Percentiles rank a stretch among this genome's conserved stretches.
Conservation (phyloP, 2,888 invertebrate genomes). For the Morpho achilles region DNA sequence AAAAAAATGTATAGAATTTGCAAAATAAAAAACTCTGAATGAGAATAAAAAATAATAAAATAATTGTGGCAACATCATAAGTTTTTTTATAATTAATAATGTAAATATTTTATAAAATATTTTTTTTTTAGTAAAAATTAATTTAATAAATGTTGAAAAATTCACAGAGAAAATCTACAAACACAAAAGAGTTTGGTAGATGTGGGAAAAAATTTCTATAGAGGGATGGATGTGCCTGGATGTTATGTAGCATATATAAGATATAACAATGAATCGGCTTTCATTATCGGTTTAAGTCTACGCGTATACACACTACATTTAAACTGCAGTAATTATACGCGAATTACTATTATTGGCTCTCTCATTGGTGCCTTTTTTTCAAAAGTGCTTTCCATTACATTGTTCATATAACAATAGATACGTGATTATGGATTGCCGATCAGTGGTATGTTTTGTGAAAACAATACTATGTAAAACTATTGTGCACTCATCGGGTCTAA, state of each 20-base stretch:
- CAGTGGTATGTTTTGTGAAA: slow-evolving; percentile 55
- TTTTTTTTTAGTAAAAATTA: not conserved
- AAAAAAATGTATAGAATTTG: too few species aligned
- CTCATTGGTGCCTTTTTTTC: slow-evolving; percentile 53
- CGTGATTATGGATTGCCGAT: slow-evolving; percentile 61
- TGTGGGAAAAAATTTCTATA: slow-evolving; percentile 14
- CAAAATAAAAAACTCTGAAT: too few species aligned
- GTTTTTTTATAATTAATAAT: not conserved
- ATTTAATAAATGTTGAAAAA: not conserved
- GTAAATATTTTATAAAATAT: too few species aligned
- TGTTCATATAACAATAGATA: slow-evolving; percentile 46
- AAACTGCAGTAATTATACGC: slow-evolving; percentile 4
- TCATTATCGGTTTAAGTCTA: slow-evolving; percentile 55
- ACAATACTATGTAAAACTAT: slow-evolving; percentile 7
- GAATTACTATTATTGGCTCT: not conserved
- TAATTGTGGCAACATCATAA: too few species aligned
- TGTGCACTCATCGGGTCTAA: not conserved
- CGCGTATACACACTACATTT: slow-evolving; percentile 21
- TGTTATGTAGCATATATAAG: slow-evolving; percentile 63
- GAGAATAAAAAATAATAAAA: too few species aligned
- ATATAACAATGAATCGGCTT: slow-evolving; percentile 55
- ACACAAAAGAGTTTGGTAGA: slow-evolving; percentile 6
- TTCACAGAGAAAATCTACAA: not conserved
- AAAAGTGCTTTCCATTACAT: slow-evolving; percentile 61
- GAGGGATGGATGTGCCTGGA: slow-evolving; percentile 29